Percentiles rank a stretch among this genome's conserved stretches.
These are phyloP conservation scores for Mastomys natalensis DNA, from an alignment of 2,113 vertebrate species.

Conservation along the genomic window DNA sequence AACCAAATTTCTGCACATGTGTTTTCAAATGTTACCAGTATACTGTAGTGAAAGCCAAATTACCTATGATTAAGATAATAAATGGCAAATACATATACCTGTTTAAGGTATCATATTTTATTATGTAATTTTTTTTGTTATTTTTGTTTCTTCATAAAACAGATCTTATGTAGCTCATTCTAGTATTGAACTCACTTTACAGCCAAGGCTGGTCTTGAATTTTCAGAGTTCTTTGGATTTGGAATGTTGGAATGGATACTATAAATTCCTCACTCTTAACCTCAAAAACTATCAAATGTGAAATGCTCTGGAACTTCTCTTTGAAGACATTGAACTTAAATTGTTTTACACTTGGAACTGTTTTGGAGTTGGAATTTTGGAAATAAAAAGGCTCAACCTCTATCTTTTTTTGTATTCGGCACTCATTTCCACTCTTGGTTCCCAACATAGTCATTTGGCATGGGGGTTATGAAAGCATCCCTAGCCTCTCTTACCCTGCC, in stretches of 20 bases:
- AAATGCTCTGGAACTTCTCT: neutral
- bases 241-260: neutral
- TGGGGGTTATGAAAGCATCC: neutral
- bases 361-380: neutral
- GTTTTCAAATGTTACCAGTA: slow-evolving; percentile 59
- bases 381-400: neutral
- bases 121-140: neutral
- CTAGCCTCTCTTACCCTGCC: neutral
- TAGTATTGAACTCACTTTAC: neutral
- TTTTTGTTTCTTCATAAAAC: too few relatives aligned
- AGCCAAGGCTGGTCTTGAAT: neutral
- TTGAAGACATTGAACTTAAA: neutral
- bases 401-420: neutral
- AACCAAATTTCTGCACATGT: slow-evolving; percentile 31
- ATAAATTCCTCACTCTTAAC: neutral
- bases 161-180: neutral
- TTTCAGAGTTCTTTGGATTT: neutral
- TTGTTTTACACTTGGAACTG: neutral
- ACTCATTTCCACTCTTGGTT: neutral
- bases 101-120: slow-evolving; percentile 31
- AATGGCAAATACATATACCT: slow-evolving; percentile 51
- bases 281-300: too few relatives aligned
- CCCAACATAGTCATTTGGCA: neutral
- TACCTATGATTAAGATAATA: slow-evolving; percentile 55
- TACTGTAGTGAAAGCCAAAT: slow-evolving; percentile 41